Evolutionary conservation across 2,888 invertebrate genomes (phyloP).

Genomic region (Cremastinae sp.): DNA sequence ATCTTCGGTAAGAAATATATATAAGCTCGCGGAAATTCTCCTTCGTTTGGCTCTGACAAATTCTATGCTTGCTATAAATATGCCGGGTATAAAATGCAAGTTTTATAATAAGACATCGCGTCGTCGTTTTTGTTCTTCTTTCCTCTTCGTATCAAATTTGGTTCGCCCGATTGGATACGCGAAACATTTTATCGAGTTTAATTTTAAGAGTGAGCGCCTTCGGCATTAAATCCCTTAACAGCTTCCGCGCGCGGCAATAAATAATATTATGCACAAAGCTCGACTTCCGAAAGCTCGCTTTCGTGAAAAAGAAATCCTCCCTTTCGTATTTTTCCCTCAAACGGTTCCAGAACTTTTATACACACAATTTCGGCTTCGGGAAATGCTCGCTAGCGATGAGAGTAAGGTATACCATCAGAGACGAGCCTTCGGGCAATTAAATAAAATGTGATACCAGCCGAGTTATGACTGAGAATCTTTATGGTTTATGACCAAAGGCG

Average conservation of each 20-base stretch:
- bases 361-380: constrained; percentile 18
- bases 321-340: constrained; percentile 12
- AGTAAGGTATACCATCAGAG: constrained; percentile 36
- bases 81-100: not conserved
- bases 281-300: constrained; percentile 12
- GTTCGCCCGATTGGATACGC: constrained; percentile 53
- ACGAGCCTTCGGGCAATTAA: constrained; percentile 78
- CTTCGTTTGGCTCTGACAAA: constrained; percentile 51
- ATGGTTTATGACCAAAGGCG: constrained; percentile 77
- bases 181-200: constrained; percentile 80
- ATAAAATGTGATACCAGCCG: constrained; percentile 79
- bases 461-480: constrained; percentile 80
- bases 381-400: constrained; percentile 26
- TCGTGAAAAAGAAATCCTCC: constrained; percentile 40
- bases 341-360: not conserved
- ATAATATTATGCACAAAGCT: constrained; percentile 79
- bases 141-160: constrained; percentile 50
- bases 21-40: constrained; percentile 15
- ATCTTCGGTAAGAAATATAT: constrained; percentile 43
- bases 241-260: constrained; percentile 79
- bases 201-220: constrained; percentile 75
- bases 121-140: too few relatives aligned
- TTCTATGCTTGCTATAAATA: constrained; percentile 19
- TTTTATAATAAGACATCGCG: too few relatives aligned
- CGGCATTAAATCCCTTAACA: constrained; percentile 78